Base-by-base conservation (phyloP, 1,140 invertebrate genomes). In the Gryllus bimaculatus region DNA sequence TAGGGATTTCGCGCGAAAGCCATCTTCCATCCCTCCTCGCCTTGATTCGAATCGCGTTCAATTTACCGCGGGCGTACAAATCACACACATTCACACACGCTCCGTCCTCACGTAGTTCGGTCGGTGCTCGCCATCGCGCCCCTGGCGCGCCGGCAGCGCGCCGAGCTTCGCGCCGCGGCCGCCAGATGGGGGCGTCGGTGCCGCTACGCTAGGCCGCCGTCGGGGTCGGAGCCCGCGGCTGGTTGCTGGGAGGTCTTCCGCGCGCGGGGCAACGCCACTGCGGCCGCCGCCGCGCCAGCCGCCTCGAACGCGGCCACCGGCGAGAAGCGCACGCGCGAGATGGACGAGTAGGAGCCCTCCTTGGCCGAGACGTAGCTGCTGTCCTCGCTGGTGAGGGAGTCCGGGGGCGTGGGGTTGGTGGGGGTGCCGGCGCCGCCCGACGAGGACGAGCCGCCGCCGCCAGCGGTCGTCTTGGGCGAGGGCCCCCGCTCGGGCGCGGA, bases 381-480 rank as follows among this genome's bases (percentile, higher is more conserved):
- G 81, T 95, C 94, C 78, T 95, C 94, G 81, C 93, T 94, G 0
- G 93, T 93, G 18, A 94, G 83, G 81, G 93, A 94, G 81, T 95
- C 94, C 0, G 94, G 93, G 0, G 94, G 93, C 5, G 94, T 95
- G n/a, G 93, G 92, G 86, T 94, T 94, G 4, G 93, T 95, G 47
- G 94, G 93, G 0, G 93, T 95, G n/a, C 84, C 85, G 20, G 83
- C 83, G 13, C 84, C 84, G 20, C 75, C 76, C n/a, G 79, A 80
- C 26, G 78, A 77, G 8, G 81, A 80, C 47, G 79, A 76, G 12
- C 26, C 20, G 15, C 79, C 76, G n/a, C 79, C 79, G 5, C 73
- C 82, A 15, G 47, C 81, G n/a, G 80, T 75, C 77, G 79, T 77
- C 39, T 79, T 78, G 47, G 80, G 54, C 76, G 76, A 77, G 80